phyloP scores from a whole-genome alignment of 2,113 vertebrate species.

The Calypte anna region DNA sequence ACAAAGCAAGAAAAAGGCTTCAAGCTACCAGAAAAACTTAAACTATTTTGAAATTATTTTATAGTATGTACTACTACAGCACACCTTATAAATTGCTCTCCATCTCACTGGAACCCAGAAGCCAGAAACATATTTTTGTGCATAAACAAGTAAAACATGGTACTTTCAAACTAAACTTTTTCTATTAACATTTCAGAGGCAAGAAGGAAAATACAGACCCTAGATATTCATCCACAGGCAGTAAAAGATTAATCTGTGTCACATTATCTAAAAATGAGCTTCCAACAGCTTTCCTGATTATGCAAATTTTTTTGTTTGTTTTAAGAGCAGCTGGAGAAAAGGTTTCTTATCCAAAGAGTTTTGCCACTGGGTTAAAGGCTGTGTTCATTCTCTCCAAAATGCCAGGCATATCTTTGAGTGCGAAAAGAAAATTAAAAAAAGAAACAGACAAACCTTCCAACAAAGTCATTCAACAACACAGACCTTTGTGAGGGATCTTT shows the following conservation, averaged over 20 bases:
- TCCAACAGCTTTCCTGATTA: not conserved
- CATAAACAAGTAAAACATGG: not conserved
- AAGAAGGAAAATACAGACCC: not conserved
- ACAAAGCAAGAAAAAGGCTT: not conserved
- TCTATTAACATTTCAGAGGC: not conserved
- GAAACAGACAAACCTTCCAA: slow-evolving; percentile 44
- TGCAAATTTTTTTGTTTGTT: not conserved
- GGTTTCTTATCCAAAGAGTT: not conserved
- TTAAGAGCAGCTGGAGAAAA: not conserved
- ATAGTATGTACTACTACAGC: not conserved
- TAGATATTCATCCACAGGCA: not conserved
- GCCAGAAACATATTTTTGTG: not conserved
- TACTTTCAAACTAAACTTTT: not conserved
- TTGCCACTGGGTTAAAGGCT: slow-evolving; percentile 44
- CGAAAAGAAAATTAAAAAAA: slow-evolving; percentile 61
- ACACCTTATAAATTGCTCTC: not conserved
- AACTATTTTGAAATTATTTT: fast-evolving
- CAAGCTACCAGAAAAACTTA: not conserved
- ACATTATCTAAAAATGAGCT: not conserved
- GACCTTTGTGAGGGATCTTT: not conserved
- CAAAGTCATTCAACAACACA: not conserved
- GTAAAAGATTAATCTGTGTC: not conserved
- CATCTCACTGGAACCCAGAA: not conserved
- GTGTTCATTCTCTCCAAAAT: slow-evolving; percentile 32
- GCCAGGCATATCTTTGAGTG: slow-evolving; percentile 43